Conservation (phyloP, 2,888 invertebrate species). For the Perizoma flavofasciatum region DNA sequence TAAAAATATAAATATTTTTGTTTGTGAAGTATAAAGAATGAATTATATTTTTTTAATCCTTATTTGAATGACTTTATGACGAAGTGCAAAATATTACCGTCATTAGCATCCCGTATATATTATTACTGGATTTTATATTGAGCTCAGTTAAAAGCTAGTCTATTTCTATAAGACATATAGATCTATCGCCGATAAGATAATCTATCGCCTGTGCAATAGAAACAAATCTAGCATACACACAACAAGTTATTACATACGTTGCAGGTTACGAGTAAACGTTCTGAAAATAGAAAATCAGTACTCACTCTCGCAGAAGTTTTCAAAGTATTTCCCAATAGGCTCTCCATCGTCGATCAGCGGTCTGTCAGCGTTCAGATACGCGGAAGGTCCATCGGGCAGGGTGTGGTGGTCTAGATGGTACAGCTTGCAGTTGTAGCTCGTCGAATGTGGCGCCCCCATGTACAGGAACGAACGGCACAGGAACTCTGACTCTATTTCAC, state of each 20-base stretch:
- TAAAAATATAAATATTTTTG: conserved; percentile 43
- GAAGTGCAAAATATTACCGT: conserved; percentile 10
- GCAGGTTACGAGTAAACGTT: too few relatives aligned
- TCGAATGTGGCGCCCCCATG: conserved; percentile 90
- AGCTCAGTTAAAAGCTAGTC: neutral
- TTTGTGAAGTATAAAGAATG: conserved; percentile 16
- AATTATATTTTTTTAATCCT: conserved; percentile 2
- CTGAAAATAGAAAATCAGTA: conserved; percentile 35
- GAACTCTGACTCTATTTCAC: conserved; percentile 96
- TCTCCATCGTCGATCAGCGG: conserved; percentile 96
- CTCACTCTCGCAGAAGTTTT: conserved; percentile 96
- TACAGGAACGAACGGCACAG: conserved; percentile 93
- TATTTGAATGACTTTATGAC: conserved; percentile 13
- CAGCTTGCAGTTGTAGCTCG: conserved; percentile 95
- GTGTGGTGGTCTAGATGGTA: conserved; percentile 97
- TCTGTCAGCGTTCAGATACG: conserved; percentile 94
- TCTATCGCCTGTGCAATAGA: too few relatives aligned
- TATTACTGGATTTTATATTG: neutral
- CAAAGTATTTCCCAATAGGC: conserved; percentile 94
- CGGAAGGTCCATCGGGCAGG: conserved; percentile 95
- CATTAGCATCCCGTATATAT: neutral
- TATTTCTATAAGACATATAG: too few relatives aligned
- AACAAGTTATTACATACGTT: too few relatives aligned
- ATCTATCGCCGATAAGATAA: too few relatives aligned
- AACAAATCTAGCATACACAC: too few relatives aligned